Evolutionary conservation across 2,113 vertebrate species (phyloP), one percentile per base, ranked within the genome.

Genomic region (Cheirogaleus medius): DNA sequence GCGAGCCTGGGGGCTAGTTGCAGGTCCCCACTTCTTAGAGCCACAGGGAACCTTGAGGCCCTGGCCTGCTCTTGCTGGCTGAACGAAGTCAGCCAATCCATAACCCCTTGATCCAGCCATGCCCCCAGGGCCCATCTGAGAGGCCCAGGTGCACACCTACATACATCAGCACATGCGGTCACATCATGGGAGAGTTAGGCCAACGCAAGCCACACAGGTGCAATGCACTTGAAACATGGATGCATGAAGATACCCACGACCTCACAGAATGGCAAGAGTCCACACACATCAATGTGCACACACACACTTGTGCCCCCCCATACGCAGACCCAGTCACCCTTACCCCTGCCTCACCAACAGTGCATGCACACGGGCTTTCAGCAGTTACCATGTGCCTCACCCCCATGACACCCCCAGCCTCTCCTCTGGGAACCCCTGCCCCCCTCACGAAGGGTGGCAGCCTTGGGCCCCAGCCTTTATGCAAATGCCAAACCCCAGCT

Each of bases 381-480:
- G 97, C 88, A 91, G 85, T 98, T 96, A 94, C 14, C 84, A 60
- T 13, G 86, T 9, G 5, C 32, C 71, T 81, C 92, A 96, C 97
- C 93, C 86, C 85, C 88, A 69, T 14, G 94, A 74, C 97, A 92
- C 91, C 2, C 2, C 63, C 87, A 23, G 47, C 7, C 42, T 98
- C 98, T 98, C 91, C 95, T 97, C 97, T 98, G 93, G 96, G 96
- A 98, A 96, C 87, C 95, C 97, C 94, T 66, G 87, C 73, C 63
- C 63, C 63, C 86, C 97, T 98, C 96, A 94, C 54, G 63, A 95
- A 95, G 94, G 96, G 96, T 95, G 98, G 95, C 96, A 98, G 90
- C 90, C 96, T 97, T 97, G 97, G 97, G 96, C 90, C 98, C 98
- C 97, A 98, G 98, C 94, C 98, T 98, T 98, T 98, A 98, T 98